Percentiles rank a stretch among this genome's conserved stretches.
Conservation (phyloP, 2,888 invertebrate species). For the Lepidocyrtoides sp. region DNA sequence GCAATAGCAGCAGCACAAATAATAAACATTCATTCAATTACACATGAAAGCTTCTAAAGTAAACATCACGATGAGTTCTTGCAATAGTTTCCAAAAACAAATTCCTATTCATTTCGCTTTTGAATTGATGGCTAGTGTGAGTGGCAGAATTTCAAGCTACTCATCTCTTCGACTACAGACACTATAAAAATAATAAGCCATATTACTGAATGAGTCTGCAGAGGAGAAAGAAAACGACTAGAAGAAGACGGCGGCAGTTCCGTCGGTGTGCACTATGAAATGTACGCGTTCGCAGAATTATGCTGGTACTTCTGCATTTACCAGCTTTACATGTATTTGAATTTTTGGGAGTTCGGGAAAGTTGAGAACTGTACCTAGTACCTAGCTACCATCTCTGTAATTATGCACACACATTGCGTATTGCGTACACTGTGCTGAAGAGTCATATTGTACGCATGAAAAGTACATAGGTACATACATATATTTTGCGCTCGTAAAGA, state of each 20-base stretch:
- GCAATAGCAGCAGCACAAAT: too few relatives aligned
- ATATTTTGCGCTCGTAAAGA: too few relatives aligned
- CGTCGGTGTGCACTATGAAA: not conserved
- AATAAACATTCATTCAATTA: too few relatives aligned
- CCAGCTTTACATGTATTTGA: too few relatives aligned
- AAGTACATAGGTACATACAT: slow-evolving; percentile 1
- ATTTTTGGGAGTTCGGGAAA: too few relatives aligned
- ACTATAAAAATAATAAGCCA: too few relatives aligned
- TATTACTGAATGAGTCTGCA: too few relatives aligned
- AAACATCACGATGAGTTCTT: slow-evolving; percentile 60
- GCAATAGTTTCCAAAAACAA: slow-evolving; percentile 61
- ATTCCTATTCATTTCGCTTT: slow-evolving; percentile 8
- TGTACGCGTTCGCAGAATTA: not conserved
- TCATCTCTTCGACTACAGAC: too few relatives aligned
- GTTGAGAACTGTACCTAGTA: too few relatives aligned
- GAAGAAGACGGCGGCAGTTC: slow-evolving; percentile 21
- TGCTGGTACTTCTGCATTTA: too few relatives aligned
- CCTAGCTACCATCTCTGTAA: too few relatives aligned
- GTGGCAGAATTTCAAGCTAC: not conserved
- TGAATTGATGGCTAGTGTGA: not conserved
- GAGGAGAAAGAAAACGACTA: not conserved
- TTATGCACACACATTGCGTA: too few relatives aligned
- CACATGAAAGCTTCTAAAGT: slow-evolving; percentile 69
- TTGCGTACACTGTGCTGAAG: not conserved
- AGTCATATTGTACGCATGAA: not conserved